Base-by-base conservation (phyloP, 2,113 vertebrate genomes). In the Pandion haliaetus region DNA sequence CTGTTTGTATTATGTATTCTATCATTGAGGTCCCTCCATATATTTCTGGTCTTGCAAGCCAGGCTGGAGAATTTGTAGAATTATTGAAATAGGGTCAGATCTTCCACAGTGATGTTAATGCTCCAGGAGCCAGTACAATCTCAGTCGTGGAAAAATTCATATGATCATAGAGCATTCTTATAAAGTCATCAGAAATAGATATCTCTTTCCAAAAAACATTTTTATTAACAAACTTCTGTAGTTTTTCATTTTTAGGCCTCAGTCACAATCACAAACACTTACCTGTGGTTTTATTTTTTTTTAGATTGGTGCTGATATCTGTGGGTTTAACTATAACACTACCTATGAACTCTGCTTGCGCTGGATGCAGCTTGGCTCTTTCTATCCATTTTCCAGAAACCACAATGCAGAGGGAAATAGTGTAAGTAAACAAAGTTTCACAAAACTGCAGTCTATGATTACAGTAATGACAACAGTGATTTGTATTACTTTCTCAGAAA, bases 281-380 rank as follows among this genome's bases (percentile, higher is more conserved):
- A 34, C 8, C 20, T 31, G 12, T 6, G 8, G 16, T 52, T 69
- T 77, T 38, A 32, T 96, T 97, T 84, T 81, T 80, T 85, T 58
- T 26, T 97, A 99, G 99, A 98, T 99, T 1, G 99, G 99, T 42
- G 99, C 98, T 28, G 99, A 99, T 95, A 99, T 99, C 95, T 99
- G 99, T 93, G 99, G 99, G 24, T 99, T 99, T 97, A 99, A 99
- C 86, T 98, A 98, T 34, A 61, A 99, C 95, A 94, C 97, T 26
- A 77, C 83, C 29, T 99, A 99, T 0, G 98, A 99, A 88, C 98
- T 99, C 50, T 99, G 99, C 55, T 98, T 98, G 55, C 98, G 98
- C 42, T 99, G 99, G 99, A 99, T 99, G 98, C 99, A 99, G 96
- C 98, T 99, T 69, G 99, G 99, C 44, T 98, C 99, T 38, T 99